phyloP scores from a whole-genome alignment of 2,113 vertebrate genomes.

The Plestiodon gilberti region DNA sequence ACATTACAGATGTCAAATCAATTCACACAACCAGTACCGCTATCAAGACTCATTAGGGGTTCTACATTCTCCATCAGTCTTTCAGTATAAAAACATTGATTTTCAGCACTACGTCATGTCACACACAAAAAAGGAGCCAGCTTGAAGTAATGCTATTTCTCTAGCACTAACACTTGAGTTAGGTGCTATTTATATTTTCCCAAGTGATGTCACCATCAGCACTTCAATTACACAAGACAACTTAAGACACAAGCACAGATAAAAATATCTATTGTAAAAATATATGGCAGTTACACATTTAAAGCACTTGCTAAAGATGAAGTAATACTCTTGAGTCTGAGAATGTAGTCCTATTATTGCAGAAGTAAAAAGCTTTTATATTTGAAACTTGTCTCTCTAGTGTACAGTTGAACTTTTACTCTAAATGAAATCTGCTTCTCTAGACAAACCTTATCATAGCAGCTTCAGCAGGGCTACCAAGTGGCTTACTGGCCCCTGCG shows the following conservation, averaged over 20 bases:
- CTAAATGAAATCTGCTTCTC: not conserved
- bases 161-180: constrained; percentile 36
- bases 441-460: not conserved
- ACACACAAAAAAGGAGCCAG: constrained; percentile 7
- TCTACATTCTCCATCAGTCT: constrained; percentile 13
- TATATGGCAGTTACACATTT: constrained; percentile 22
- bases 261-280: constrained; percentile 33
- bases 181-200: constrained; percentile 45
- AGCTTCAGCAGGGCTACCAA: too few relatives aligned
- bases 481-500: not conserved
- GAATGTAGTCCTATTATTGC: not conserved
- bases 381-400: not conserved
- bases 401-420: not conserved
- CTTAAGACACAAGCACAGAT: constrained; percentile 30
- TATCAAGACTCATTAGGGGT: constrained; percentile 7
- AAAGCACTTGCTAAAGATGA: constrained; percentile 20
- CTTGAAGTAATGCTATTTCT: constrained; percentile 31
- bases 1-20: constrained; percentile 33
- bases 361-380: not conserved
- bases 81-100: constrained; percentile 13
- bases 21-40: constrained; percentile 9
- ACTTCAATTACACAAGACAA: constrained; percentile 49
- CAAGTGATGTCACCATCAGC: constrained; percentile 38
- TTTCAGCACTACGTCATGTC: constrained; percentile 17
- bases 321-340: not conserved